Evolutionary conservation across 1,140 invertebrate genomes (phyloP).

Genomic region (Drosophila grimshawi): DNA sequence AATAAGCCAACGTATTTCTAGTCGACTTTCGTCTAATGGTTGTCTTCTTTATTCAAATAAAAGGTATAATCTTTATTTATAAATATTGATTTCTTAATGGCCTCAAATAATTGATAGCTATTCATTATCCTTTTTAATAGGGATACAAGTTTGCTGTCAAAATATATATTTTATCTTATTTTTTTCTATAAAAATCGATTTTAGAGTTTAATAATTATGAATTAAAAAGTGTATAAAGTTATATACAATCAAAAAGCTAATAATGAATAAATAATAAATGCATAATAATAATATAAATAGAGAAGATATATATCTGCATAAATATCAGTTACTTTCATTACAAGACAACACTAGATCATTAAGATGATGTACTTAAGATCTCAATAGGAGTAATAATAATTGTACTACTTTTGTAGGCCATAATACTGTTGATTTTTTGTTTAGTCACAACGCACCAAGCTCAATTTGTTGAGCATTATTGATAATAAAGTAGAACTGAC

Average conservation of each 20-base stretch:
- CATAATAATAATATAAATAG: too few relatives aligned
- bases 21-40: background rate
- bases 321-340: slow-evolving; percentile 12
- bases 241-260: too few relatives aligned
- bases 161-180: background rate
- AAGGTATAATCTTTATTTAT: background rate
- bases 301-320: background rate
- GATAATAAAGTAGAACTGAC: background rate
- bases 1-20: slow-evolving; percentile 20
- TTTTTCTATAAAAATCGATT: background rate
- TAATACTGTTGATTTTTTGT: background rate
- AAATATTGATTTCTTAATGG: background rate
- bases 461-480: slow-evolving; percentile 25
- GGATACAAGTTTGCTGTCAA: background rate
- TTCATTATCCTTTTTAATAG: too few relatives aligned
- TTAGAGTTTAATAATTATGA: background rate
- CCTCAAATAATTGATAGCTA: background rate
- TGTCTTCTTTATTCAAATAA: background rate
- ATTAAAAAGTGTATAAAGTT: too few relatives aligned
- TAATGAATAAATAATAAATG: too few relatives aligned
- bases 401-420: background rate
- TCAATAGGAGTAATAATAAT: slow-evolving; percentile 9
- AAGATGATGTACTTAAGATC: slow-evolving; percentile 3
- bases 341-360: background rate
- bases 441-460: background rate